A percentile compares a stretch with the other conserved stretches of the same genome.
phyloP scores from a whole-genome alignment of 2,888 invertebrate genomes.

The Drymonia ruficornis region DNA sequence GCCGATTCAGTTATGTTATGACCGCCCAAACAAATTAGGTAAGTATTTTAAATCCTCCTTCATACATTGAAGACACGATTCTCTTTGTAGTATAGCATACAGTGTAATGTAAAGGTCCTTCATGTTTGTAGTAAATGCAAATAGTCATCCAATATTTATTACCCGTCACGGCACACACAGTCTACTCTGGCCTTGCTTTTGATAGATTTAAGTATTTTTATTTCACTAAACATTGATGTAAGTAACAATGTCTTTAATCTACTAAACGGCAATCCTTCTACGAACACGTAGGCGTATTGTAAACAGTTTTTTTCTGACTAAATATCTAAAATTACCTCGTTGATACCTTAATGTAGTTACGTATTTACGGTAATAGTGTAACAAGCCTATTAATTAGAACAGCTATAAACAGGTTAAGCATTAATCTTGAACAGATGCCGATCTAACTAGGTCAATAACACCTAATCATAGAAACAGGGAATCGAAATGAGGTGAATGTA shows the following conservation, averaged over 20 bases:
- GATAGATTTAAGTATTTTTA: neutral
- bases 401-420: neutral
- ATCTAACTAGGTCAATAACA: neutral
- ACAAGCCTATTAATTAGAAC: slow-evolving; percentile 1
- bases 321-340: neutral
- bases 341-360: neutral
- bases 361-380: neutral
- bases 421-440: neutral
- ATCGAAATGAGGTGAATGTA: neutral
- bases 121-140: too few relatives aligned
- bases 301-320: neutral
- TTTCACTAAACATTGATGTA: neutral
- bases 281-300: neutral
- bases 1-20: too few relatives aligned
- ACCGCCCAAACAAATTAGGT: too few relatives aligned
- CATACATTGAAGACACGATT: too few relatives aligned
- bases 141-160: too few relatives aligned
- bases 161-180: too few relatives aligned
- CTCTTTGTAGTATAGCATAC: too few relatives aligned
- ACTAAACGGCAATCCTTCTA: neutral
- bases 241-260: neutral
- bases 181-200: neutral
- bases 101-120: too few relatives aligned
- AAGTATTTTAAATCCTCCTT: too few relatives aligned
- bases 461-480: neutral